Conservation (phyloP, 2,888 invertebrate genomes). For the Kryphioiulus occultus region DNA sequence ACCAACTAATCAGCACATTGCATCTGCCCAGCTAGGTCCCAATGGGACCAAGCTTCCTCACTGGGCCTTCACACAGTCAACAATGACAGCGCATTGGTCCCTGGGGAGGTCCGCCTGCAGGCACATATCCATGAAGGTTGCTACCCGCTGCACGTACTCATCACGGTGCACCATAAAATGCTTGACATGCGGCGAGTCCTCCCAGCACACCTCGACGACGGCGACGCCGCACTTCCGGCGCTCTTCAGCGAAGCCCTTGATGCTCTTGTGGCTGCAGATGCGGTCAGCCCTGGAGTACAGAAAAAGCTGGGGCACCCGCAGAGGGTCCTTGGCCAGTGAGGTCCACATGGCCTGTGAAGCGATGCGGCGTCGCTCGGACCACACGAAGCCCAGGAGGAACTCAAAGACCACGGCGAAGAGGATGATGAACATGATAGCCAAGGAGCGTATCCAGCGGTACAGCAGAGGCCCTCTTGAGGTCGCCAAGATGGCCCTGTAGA, state of each 20-base stretch:
- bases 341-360: slow-evolving; percentile 54
- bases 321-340: slow-evolving; percentile 66
- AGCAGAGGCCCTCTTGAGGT: slow-evolving; percentile 66
- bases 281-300: slow-evolving; percentile 76
- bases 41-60: too few relatives aligned
- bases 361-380: slow-evolving; percentile 58
- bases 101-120: slow-evolving; percentile 37
- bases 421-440: slow-evolving; percentile 64
- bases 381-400: slow-evolving; percentile 65
- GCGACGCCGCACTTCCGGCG: slow-evolving; percentile 70
- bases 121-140: slow-evolving; percentile 51
- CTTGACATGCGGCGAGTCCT: slow-evolving; percentile 77
- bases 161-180: slow-evolving; percentile 62
- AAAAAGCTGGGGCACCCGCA: slow-evolving; percentile 74
- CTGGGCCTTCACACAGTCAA: not conserved
- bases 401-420: slow-evolving; percentile 65
- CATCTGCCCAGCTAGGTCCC: too few relatives aligned
- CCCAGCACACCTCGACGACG: slow-evolving; percentile 71
- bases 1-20: too few relatives aligned
- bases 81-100: not conserved
- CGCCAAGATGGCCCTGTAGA: slow-evolving; percentile 67
- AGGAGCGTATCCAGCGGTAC: slow-evolving; percentile 49
- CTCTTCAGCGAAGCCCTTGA: slow-evolving; percentile 72
- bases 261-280: slow-evolving; percentile 72
- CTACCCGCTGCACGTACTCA: slow-evolving; percentile 47